Percentiles rank a stretch among this genome's conserved stretches.
phyloP scores from a whole-genome alignment of 2,797 vertebrate genomes.

The Cyprinodon diabolis region DNA sequence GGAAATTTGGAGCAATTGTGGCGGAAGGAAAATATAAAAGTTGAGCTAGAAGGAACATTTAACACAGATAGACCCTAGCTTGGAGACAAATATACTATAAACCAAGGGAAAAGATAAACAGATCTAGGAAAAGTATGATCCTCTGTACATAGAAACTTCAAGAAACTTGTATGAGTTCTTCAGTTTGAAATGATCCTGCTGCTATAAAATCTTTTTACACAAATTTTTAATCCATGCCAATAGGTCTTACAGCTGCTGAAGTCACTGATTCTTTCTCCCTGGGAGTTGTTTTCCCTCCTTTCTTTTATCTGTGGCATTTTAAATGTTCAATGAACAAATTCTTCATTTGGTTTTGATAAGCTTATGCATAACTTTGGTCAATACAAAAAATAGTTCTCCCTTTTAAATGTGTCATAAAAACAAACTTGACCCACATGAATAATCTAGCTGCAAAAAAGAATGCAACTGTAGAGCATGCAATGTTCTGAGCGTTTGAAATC shows the following conservation, averaged over 20 bases:
- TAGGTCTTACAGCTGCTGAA: neutral
- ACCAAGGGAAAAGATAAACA: no score
- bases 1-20: no score
- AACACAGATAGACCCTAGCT: no score
- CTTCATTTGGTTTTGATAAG: neutral
- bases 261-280: neutral
- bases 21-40: no score
- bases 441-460: neutral
- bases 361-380: neutral
- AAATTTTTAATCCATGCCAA: neutral
- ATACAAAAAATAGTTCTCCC: no score
- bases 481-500: neutral
- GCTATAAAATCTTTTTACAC: neutral
- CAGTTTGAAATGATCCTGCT: neutral
- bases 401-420: neutral
- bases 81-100: no score
- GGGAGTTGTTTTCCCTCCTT: neutral
- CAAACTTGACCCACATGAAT: neutral
- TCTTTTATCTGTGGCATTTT: neutral
- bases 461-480: neutral
- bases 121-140: no score
- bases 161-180: neutral
- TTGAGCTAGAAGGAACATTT: no score
- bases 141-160: no score
- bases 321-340: neutral